These are phyloP conservation scores for Cryptocephalus primarius DNA, from an alignment of 2,888 invertebrate species.

Conservation along the genomic window DNA sequence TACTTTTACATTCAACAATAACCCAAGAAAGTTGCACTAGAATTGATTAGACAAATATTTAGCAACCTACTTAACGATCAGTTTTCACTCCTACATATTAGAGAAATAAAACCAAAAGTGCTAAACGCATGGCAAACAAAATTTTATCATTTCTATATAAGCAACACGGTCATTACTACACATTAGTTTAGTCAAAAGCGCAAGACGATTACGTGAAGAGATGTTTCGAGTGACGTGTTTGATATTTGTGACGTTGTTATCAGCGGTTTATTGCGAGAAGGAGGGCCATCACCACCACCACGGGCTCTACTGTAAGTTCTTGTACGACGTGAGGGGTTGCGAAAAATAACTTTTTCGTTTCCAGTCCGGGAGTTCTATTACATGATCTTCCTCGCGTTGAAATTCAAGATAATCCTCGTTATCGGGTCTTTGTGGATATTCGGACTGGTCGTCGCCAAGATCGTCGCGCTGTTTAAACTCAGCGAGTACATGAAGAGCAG, in stretches of 20 bases:
- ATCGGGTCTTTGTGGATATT: constrained; percentile 27
- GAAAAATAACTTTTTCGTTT: constrained; percentile 34
- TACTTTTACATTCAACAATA: too few species aligned
- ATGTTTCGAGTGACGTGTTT: too few species aligned
- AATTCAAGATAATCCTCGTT: constrained; percentile 29
- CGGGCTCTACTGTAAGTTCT: not conserved
- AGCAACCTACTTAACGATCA: too few species aligned
- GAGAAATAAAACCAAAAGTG: too few species aligned
- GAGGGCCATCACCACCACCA: not conserved
- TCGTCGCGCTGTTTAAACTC: constrained; percentile 27
- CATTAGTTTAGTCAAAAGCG: too few species aligned
- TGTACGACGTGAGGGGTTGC: not conserved
- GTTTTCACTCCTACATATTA: too few species aligned
- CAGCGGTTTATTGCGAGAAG: not conserved
- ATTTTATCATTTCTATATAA: too few species aligned
- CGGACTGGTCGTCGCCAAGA: constrained; percentile 27
- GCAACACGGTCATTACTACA: too few species aligned
- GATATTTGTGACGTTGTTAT: not conserved
- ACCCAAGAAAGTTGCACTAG: too few species aligned
- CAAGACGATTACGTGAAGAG: too few species aligned
- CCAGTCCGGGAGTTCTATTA: constrained; percentile 26
- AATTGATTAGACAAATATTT: too few species aligned
- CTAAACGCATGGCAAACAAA: too few species aligned
- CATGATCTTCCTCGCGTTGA: constrained; percentile 29
- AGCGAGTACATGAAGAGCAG: constrained; percentile 23